Evolutionary conservation across 1,140 invertebrate species (phyloP).

Genomic region (Pemphigus obesinymphae): DNA sequence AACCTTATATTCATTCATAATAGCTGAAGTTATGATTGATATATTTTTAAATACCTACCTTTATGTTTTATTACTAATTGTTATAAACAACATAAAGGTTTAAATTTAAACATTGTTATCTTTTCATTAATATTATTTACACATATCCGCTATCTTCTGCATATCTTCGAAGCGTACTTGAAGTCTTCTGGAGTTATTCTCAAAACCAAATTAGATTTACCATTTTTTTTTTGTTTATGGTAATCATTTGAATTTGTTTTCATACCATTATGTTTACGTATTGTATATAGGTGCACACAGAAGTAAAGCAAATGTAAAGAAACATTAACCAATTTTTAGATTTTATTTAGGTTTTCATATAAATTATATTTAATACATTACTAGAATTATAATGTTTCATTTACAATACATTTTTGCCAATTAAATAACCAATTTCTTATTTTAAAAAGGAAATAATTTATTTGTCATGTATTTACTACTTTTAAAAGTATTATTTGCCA

Average conservation of each 20-base stretch:
- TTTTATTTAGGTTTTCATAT: constrained; percentile 18
- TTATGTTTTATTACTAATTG: constrained; percentile 2
- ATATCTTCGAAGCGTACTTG: not conserved
- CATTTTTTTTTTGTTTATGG: not conserved
- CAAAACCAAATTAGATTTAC: not conserved
- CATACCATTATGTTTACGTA: not conserved
- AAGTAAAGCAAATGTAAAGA: constrained; percentile 9
- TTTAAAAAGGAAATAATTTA: constrained; percentile 11
- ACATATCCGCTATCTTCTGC: not conserved
- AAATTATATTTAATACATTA: constrained; percentile 9
- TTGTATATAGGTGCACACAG: not conserved
- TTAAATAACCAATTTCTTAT: not conserved
- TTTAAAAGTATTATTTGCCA: not conserved
- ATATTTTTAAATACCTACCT: not conserved
- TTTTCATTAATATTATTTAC: not conserved
- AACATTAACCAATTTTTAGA: constrained; percentile 11
- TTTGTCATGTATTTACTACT: not conserved
- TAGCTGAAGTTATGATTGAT: not conserved
- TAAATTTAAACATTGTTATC: not conserved
- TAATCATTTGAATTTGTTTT: not conserved
- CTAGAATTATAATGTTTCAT: constrained; percentile 11
- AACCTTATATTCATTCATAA: not conserved
- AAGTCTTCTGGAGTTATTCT: constrained; percentile 9
- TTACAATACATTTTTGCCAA: constrained; percentile 8
- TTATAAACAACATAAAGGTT: not conserved